Conservation (phyloP, 23 tunicate species). For the Ciona savignyi region DNA sequence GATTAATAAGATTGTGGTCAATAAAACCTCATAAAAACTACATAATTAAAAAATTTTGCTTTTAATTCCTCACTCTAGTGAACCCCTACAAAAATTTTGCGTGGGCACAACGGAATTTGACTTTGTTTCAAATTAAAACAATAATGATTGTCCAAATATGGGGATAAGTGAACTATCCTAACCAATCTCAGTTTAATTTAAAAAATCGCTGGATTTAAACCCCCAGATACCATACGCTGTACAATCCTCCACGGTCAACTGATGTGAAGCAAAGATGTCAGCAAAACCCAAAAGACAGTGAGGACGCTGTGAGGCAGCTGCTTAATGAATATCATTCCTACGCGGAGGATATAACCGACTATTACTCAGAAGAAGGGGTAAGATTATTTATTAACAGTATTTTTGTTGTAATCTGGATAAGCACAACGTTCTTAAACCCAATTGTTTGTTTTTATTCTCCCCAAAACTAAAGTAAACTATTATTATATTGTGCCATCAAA, state of each 20-base stretch:
- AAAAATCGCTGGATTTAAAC: neutral
- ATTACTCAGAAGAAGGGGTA: slow-evolving; percentile 72
- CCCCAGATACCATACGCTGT: slow-evolving; percentile 68
- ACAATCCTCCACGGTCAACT: slow-evolving; percentile 67
- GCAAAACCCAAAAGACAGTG: slow-evolving; percentile 51
- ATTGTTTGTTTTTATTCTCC: neutral
- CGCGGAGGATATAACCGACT: slow-evolving; percentile 64
- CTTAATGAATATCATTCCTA: slow-evolving; percentile 48
- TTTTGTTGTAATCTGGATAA: neutral
- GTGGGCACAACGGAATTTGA: no score
- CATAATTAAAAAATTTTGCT: no score
- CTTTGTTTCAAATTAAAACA: no score
- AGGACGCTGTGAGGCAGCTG: slow-evolving; percentile 32
- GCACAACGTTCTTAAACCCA: neutral
- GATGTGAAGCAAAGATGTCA: slow-evolving; percentile 67
- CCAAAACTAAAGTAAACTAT: neutral
- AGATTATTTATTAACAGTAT: neutral
- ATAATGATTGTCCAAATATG: no score
- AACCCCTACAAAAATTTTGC: no score
- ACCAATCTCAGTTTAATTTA: no score
- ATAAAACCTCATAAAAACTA: no score
- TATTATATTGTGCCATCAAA: neutral
- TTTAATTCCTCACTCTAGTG: no score
- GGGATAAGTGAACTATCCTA: no score
- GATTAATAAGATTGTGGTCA: no score